Evolutionary conservation across 2,113 vertebrate species (phyloP).

Genomic region (Pangasianodon gigas): DNA sequence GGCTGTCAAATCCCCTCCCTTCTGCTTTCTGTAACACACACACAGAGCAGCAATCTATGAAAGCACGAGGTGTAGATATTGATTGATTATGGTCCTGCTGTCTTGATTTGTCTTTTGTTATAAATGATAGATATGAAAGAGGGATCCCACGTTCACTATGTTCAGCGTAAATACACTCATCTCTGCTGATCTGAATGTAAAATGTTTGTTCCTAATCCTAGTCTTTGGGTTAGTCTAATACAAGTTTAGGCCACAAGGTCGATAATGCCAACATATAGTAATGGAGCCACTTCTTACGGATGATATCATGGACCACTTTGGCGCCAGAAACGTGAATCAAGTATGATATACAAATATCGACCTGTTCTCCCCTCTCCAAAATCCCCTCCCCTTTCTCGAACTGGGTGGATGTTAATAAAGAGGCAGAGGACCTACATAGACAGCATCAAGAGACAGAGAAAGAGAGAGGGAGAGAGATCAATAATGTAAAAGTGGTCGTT

Average conservation of each 20-base stretch:
- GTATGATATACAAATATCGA: constrained; percentile 72
- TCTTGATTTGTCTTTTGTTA: constrained; percentile 21
- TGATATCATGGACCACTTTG: constrained; percentile 46
- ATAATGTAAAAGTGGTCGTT: constrained; percentile 76
- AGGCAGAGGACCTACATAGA: constrained; percentile 61
- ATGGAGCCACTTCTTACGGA: constrained; percentile 4
- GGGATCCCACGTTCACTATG: not conserved
- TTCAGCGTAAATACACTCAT: not conserved
- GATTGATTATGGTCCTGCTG: constrained; percentile 9
- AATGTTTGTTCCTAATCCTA: not conserved
- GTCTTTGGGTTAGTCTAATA: not conserved
- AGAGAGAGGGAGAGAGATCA: constrained; percentile 62
- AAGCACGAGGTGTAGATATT: constrained; percentile 25
- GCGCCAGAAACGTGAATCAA: constrained; percentile 57
- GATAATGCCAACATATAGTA: not conserved
- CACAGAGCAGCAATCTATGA: not conserved
- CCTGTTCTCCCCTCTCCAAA: constrained; percentile 44
- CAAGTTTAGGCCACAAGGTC: not conserved
- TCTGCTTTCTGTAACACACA: constrained; percentile 18
- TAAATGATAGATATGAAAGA: constrained; percentile 14
- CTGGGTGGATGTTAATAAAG: constrained; percentile 71
- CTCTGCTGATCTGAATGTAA: constrained; percentile 3
- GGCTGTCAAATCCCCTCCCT: constrained; percentile 45
- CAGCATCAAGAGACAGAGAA: constrained; percentile 34
- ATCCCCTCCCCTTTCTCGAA: constrained; percentile 56